These are phyloP conservation scores for Mellilla xanthometata DNA, from an alignment of 2,888 invertebrate species.

Conservation along the genomic window DNA sequence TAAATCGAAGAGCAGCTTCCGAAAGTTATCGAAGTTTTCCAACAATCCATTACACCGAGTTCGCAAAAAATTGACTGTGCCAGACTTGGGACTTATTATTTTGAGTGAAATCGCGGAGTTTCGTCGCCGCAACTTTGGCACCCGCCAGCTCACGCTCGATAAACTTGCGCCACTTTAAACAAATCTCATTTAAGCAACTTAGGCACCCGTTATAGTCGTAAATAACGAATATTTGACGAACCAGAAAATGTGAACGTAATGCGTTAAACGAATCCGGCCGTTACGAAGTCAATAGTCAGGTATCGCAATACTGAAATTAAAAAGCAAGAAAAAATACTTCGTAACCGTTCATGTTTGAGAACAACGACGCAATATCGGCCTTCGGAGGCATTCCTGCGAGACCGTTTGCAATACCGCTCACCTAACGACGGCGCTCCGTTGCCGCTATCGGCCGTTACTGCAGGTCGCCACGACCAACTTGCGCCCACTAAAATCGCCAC, in stretches of 20 bases:
- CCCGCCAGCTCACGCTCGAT: constrained; percentile 46
- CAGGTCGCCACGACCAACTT: constrained; percentile 42
- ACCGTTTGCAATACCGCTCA: constrained; percentile 8
- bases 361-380: constrained; percentile 1
- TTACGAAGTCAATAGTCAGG: constrained; percentile 4
- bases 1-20: constrained; percentile 80
- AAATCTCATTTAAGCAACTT: constrained; percentile 31
- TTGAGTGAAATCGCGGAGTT: constrained; percentile 77
- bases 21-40: constrained; percentile 79
- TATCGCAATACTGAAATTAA: constrained; percentile 4
- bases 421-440: constrained; percentile 16
- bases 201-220: constrained; percentile 20
- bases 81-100: constrained; percentile 74
- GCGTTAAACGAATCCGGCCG: neutral
- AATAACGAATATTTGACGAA: constrained; percentile 7
- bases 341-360: constrained; percentile 9
- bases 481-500: constrained; percentile 73
- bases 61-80: constrained; percentile 74
- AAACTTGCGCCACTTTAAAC: constrained; percentile 40
- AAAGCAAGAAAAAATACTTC: constrained; percentile 1
- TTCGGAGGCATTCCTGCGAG: neutral
- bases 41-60: constrained; percentile 82
- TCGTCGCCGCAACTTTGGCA: constrained; percentile 62
- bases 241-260: neutral
- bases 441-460: constrained; percentile 34